Percentiles rank a stretch among this genome's conserved stretches.
Evolutionary conservation across 2,797 vertebrate genomes (phyloP).

Genomic region (Alectoris magna): DNA sequence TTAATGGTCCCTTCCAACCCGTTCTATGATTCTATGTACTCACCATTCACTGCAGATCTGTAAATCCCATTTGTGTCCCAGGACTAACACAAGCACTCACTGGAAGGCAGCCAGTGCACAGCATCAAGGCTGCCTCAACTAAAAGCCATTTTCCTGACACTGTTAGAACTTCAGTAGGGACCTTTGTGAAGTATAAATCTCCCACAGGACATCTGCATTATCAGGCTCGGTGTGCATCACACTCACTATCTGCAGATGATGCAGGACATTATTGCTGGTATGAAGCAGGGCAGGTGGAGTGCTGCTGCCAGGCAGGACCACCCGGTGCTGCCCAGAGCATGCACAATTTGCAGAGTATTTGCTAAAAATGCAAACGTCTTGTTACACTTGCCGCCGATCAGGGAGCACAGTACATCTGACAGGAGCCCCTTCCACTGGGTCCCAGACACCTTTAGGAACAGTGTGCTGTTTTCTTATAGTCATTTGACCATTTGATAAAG

Average conservation of each 20-base stretch:
- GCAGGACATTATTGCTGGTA: not conserved
- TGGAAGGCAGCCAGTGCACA: slow-evolving; percentile 37
- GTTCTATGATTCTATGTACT: not conserved
- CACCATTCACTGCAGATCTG: slow-evolving; percentile 40
- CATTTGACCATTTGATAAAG: not conserved
- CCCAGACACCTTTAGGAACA: slow-evolving; percentile 12
- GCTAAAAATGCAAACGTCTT: not conserved
- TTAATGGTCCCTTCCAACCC: too few species aligned
- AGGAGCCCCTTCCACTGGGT: not conserved
- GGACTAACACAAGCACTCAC: slow-evolving; percentile 40
- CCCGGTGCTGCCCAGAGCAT: not conserved
- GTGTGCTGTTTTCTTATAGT: not conserved
- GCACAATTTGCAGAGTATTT: not conserved
- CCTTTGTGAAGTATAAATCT: slow-evolving; percentile 49
- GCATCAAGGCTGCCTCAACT: slow-evolving; percentile 54
- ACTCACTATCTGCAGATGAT: not conserved
- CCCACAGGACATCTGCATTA: slow-evolving; percentile 26
- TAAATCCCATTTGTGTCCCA: slow-evolving; percentile 24
- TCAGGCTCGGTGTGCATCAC: slow-evolving; percentile 33
- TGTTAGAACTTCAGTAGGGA: slow-evolving; percentile 58
- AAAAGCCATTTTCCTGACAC: slow-evolving; percentile 62
- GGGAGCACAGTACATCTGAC: not conserved
- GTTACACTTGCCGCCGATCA: not conserved
- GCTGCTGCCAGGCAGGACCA: not conserved
- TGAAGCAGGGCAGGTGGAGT: not conserved